Percentiles rank a stretch among this genome's conserved stretches.
Evolutionary conservation across 2,113 vertebrate species (phyloP).

Genomic region (Strigops habroptila): DNA sequence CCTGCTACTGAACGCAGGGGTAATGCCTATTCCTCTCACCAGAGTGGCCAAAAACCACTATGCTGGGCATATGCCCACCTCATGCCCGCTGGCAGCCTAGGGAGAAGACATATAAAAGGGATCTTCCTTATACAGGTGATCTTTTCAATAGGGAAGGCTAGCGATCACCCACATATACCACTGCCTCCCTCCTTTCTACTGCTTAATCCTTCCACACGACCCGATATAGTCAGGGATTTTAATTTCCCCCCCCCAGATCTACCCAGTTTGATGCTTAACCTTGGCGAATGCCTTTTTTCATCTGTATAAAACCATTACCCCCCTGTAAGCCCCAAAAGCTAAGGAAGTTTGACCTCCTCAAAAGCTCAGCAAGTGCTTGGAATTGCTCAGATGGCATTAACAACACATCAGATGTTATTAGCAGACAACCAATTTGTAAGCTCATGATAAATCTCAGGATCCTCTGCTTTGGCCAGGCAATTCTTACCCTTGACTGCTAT

Average conservation of each 20-base stretch:
- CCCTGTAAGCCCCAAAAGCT: neutral
- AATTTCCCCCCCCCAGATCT: neutral
- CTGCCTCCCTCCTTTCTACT: neutral
- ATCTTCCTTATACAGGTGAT: neutral
- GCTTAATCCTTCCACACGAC: neutral
- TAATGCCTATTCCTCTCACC: neutral
- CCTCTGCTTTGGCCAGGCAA: neutral
- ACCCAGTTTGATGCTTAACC: neutral
- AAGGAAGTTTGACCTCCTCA: neutral
- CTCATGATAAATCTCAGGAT: neutral
- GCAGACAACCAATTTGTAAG: neutral
- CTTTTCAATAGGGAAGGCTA: neutral
- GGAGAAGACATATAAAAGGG: neutral
- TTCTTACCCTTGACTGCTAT: neutral
- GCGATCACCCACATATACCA: neutral
- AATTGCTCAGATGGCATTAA: neutral
- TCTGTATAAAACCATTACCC: neutral
- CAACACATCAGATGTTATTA: neutral
- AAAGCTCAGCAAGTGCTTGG: neutral
- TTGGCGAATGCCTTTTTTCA: neutral
- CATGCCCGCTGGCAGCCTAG: neutral
- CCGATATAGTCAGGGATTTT: neutral
- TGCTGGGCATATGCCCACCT: neutral
- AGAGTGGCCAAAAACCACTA: fast-evolving
- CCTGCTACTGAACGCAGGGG: neutral